These are phyloP conservation scores for Tamandua tetradactyla DNA, from an alignment of 2,797 vertebrate genomes.

Conservation along the genomic window DNA sequence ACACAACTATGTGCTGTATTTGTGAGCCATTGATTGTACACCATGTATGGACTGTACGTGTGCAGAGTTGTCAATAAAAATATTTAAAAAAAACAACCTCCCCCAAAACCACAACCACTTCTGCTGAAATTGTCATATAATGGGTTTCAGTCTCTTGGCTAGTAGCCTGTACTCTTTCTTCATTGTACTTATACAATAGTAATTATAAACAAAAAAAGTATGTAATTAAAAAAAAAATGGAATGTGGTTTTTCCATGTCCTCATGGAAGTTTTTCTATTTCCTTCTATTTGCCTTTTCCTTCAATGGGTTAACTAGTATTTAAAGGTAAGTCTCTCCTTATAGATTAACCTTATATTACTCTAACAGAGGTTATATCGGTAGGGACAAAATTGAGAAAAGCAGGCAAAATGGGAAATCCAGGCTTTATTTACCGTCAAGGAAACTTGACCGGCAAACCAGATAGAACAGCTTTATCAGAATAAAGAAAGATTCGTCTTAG, in stretches of 20 bases:
- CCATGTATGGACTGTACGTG: no score
- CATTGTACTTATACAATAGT: not conserved
- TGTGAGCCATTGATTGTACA: no score
- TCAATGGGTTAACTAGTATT: not conserved
- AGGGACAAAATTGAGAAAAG: conserved; percentile 12
- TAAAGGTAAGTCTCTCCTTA: not conserved
- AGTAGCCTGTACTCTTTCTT: not conserved
- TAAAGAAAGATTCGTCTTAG: not conserved
- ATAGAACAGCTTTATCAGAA: not conserved
- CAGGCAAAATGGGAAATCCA: conserved; percentile 7
- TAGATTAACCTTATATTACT: not conserved
- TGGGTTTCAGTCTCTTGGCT: not conserved
- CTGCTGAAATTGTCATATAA: not conserved
- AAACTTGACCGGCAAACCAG: conserved; percentile 8
- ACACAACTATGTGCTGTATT: no score
- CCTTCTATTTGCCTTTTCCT: not conserved
- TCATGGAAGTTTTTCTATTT: not conserved
- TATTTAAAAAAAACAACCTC: not conserved
- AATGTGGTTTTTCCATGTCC: not conserved
- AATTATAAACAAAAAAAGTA: not conserved
- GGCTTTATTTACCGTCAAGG: not conserved
- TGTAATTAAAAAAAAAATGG: not conserved
- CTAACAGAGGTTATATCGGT: not conserved
- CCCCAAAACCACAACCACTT: not conserved
- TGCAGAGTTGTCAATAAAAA: no score